A percentile compares a stretch with the other conserved stretches of the same genome.
Evolutionary conservation across 1,140 invertebrate species (phyloP).

Genomic region (Conus ventricosus): DNA sequence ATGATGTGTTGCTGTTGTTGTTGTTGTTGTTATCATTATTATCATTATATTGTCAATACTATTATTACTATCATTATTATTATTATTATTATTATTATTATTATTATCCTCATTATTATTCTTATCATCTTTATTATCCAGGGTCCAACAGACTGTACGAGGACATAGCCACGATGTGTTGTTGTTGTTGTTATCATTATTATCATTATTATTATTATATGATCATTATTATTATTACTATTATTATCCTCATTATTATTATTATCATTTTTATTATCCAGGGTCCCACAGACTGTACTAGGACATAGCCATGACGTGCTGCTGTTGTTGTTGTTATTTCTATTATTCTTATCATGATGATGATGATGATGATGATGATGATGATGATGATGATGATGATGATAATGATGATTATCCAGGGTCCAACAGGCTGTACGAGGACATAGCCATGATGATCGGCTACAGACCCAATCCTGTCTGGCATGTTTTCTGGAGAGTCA

Average conservation of each 20-base stretch:
- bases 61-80: neutral
- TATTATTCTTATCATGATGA: neutral
- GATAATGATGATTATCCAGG: slow-evolving; percentile 26
- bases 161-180: slow-evolving; percentile 58
- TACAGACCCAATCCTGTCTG: slow-evolving; percentile 73
- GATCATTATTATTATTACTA: neutral
- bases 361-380: neutral
- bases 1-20: slow-evolving; percentile 44
- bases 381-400: neutral
- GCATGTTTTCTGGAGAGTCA: slow-evolving; percentile 85
- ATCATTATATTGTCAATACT: too few species aligned
- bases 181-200: too few species aligned
- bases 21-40: too few species aligned
- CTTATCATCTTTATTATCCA: neutral
- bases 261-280: too few species aligned
- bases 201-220: too few species aligned
- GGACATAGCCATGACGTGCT: too few species aligned
- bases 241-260: too few species aligned
- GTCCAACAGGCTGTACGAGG: slow-evolving; percentile 44
- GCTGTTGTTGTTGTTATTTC: neutral
- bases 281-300: too few species aligned
- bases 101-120: too few species aligned
- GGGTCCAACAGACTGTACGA: slow-evolving; percentile 46
- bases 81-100: too few species aligned
- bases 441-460: slow-evolving; percentile 62